Evolutionary conservation across 2,888 invertebrate genomes (phyloP).

Genomic region (Chironomus riparius): DNA sequence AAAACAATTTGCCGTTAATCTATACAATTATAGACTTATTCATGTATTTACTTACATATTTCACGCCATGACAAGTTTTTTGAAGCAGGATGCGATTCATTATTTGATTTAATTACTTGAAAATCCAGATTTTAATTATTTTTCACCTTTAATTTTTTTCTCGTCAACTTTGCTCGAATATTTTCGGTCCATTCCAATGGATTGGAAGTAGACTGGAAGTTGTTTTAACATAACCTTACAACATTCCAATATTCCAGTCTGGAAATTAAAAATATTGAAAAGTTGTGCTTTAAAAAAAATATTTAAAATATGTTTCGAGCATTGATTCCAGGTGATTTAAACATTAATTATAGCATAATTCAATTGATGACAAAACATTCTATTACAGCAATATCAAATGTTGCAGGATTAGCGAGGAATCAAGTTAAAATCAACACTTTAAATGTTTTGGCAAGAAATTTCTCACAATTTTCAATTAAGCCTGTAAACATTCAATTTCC

Average conservation of each 20-base stretch:
- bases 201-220: neutral
- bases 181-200: no score
- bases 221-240: neutral
- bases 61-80: neutral
- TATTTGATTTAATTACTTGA: neutral
- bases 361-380: neutral
- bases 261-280: neutral
- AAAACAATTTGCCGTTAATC: neutral
- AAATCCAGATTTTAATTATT: constrained; percentile 8
- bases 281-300: neutral
- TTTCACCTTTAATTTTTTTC: neutral
- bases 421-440: neutral
- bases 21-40: neutral
- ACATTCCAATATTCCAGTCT: neutral
- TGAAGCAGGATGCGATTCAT: constrained; percentile 22
- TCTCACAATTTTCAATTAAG: constrained; percentile 22
- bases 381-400: constrained; percentile 25
- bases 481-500: constrained; percentile 4
- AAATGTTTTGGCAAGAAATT: neutral
- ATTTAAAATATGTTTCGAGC: constrained; percentile 22
- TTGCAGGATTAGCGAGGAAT: constrained; percentile 4
- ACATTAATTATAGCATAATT: neutral
- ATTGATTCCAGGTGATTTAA: neutral
- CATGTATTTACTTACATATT: neutral
- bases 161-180: neutral